These are phyloP conservation scores for Craterocephalus amniculus DNA, from an alignment of 2,797 vertebrate species.

Conservation along the genomic window DNA sequence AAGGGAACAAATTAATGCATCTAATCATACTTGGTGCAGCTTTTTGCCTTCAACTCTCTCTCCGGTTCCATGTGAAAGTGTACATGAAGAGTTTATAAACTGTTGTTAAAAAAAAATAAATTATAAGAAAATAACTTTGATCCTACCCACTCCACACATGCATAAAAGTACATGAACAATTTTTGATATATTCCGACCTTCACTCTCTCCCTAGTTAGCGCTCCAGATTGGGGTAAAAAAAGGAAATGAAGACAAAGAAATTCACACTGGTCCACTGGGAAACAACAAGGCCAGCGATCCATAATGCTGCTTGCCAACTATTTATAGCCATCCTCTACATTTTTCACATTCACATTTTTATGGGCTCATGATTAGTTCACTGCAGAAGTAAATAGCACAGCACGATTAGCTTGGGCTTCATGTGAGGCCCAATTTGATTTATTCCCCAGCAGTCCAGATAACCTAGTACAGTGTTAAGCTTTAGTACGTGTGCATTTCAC, in stretches of 20 bases:
- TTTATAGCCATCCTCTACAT: constrained; percentile 80
- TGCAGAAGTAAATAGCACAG: constrained; percentile 79
- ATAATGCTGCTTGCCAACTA: constrained; percentile 72
- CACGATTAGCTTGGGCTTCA: constrained; percentile 67
- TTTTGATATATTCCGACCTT: constrained; percentile 34
- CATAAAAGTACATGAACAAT: background rate
- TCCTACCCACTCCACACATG: background rate
- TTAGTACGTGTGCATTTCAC: constrained; percentile 32
- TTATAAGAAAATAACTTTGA: constrained; percentile 1
- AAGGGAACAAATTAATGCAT: constrained; percentile 11
- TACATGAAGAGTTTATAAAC: background rate
- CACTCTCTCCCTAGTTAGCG: constrained; percentile 27
- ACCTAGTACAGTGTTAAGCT: constrained; percentile 54
- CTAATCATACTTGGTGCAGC: constrained; percentile 24
- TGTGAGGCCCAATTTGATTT: constrained; percentile 81
- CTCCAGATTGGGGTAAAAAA: constrained; percentile 27
- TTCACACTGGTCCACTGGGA: constrained; percentile 63
- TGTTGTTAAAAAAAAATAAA: background rate
- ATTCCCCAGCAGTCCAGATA: constrained; percentile 58
- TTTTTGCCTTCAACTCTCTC: constrained; percentile 2
- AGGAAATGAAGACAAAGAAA: constrained; percentile 62
- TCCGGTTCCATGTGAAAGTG: background rate
- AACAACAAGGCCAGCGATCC: constrained; percentile 65
- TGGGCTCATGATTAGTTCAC: constrained; percentile 82
- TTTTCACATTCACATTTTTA: constrained; percentile 80